Evolutionary conservation across 2,888 invertebrate genomes (phyloP).

Genomic region (Drosophila anomalipes): DNA sequence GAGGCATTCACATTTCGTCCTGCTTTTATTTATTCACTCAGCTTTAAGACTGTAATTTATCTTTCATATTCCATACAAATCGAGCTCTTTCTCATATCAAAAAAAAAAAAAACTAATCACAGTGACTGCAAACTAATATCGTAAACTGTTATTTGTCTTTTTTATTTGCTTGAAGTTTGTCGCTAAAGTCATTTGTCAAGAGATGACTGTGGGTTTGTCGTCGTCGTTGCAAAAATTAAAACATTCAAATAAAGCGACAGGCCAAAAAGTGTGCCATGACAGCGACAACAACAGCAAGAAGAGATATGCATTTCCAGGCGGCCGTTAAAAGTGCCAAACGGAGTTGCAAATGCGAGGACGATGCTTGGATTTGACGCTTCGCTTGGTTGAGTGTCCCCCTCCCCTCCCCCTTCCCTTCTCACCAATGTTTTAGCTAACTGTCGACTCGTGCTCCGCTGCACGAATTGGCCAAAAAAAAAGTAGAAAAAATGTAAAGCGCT

Average conservation of each 20-base stretch:
- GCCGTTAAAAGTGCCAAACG: constrained; percentile 62
- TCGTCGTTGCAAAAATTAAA: constrained; percentile 54
- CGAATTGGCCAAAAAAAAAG: constrained; percentile 56
- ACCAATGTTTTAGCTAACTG: constrained; percentile 41
- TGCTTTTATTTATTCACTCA: not conserved
- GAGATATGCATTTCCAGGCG: not conserved
- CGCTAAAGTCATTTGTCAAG: constrained; percentile 75
- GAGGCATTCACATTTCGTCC: not conserved
- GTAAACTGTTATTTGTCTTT: not conserved
- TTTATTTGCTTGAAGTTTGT: constrained; percentile 58
- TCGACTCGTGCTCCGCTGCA: constrained; percentile 61
- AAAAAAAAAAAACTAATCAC: not conserved
- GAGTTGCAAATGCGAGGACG: constrained; percentile 65
- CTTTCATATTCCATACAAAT: not conserved
- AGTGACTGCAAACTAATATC: not conserved
- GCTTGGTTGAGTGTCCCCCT: constrained; percentile 42
- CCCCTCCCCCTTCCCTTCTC: constrained; percentile 8
- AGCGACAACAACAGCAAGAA: constrained; percentile 18
- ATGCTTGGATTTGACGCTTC: constrained; percentile 70
- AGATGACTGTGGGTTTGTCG: constrained; percentile 8
- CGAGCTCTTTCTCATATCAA: not conserved
- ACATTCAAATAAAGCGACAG: constrained; percentile 56
- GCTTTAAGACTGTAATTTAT: not conserved
- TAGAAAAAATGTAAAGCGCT: constrained; percentile 49
- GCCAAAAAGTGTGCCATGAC: constrained; percentile 71